Conservation (phyloP, 2,888 invertebrate species). For the Apodemia zela region DNA sequence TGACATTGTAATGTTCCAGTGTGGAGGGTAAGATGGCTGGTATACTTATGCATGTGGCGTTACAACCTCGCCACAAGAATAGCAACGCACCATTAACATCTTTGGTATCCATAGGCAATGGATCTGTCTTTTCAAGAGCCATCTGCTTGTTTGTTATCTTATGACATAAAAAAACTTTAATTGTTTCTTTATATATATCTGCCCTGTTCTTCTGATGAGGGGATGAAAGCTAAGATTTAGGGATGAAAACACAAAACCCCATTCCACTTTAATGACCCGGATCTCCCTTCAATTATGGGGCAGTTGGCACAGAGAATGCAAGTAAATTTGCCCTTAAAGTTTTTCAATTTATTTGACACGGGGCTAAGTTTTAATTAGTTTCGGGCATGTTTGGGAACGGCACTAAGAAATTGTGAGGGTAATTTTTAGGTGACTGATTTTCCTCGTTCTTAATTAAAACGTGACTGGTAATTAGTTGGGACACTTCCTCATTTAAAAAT, state of each 20-base stretch:
- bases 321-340: conserved; percentile 14
- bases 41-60: no score
- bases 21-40: no score
- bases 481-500: neutral
- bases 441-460: conserved; percentile 4
- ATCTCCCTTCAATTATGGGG: conserved; percentile 12
- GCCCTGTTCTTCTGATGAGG: neutral
- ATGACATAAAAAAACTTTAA: no score
- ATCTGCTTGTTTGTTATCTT: no score
- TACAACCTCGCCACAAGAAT: no score
- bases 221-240: conserved; percentile 4
- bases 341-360: conserved; percentile 16
- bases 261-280: neutral
- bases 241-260: neutral
- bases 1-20: no score
- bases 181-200: no score
- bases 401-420: conserved; percentile 4
- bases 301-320: conserved; percentile 11
- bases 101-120: no score
- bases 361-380: conserved; percentile 13
- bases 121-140: no score
- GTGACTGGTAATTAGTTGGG: neutral
- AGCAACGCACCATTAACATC: no score
- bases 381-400: neutral
- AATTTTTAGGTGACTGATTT: conserved; percentile 1